A percentile compares a stretch with the other conserved stretches of the same genome.
These are phyloP conservation scores for Ypsolopha scabrella DNA, from an alignment of 2,888 invertebrate species.

Conservation along the genomic window DNA sequence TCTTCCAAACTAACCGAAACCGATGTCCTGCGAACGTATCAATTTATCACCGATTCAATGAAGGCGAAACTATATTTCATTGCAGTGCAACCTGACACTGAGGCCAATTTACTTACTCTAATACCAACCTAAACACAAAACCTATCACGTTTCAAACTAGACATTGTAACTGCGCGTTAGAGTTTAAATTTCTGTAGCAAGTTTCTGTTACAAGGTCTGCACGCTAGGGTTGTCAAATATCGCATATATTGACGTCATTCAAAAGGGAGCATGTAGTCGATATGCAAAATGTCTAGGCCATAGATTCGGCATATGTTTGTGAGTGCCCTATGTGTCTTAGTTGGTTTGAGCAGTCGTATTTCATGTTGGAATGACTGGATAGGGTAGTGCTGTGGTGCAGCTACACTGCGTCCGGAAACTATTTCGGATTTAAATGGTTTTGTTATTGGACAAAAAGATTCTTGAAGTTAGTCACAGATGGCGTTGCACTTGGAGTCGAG, in stretches of 20 bases:
- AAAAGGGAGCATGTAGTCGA: slow-evolving; percentile 61
- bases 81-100: slow-evolving; percentile 49
- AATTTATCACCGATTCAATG: slow-evolving; percentile 68
- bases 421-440: background rate
- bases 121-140: slow-evolving; percentile 20
- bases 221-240: slow-evolving; percentile 15
- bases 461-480: no score
- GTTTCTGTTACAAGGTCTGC: slow-evolving; percentile 17
- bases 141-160: background rate
- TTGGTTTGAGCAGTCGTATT: slow-evolving; percentile 52
- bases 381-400: background rate
- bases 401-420: background rate
- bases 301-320: slow-evolving; percentile 70
- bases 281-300: slow-evolving; percentile 65
- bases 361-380: slow-evolving; percentile 32
- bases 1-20: background rate
- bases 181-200: slow-evolving; percentile 8
- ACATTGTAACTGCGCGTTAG: background rate
- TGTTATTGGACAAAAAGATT: background rate
- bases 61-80: slow-evolving; percentile 68
- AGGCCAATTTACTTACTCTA: slow-evolving; percentile 22
- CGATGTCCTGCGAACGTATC: slow-evolving; percentile 26
- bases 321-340: slow-evolving; percentile 62
- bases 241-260: slow-evolving; percentile 67
- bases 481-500: no score